Base-by-base conservation (phyloP, 1,140 invertebrate genomes). In the Ditylenchus dipsaci region DNA sequence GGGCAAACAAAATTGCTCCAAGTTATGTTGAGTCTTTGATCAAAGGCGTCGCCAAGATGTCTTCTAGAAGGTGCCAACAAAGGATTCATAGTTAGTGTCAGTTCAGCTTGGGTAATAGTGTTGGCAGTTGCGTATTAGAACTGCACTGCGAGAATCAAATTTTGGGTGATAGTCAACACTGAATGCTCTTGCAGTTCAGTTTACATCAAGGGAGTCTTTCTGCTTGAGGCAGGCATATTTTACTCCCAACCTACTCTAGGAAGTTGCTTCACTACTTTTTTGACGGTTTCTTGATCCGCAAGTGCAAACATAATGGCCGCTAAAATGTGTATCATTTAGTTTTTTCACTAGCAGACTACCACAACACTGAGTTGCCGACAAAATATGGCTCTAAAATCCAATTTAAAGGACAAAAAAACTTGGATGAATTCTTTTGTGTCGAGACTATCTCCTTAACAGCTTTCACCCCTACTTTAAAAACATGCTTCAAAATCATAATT, bases 241-340 rank as follows among this genome's bases (percentile, higher is more conserved):
- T 85, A 97, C 93, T 74, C 95, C 95, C 42, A 98, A 19, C 95
- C 95, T 71, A 98, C 94, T 63, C 93, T 87, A 0, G 96, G 96
- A 73, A 98, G 86, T 0, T 93, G 92, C 86, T 96, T 95, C 83
- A 98, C 95, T n/a, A 69, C 93, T 85, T 95, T 94, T 86, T 96
- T 97, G 77, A 98, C 94, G 42, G 92, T 96, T 47, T 90, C 88
- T 84, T 95, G 92, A 83, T 97, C 94, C 67, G 91, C 89, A 83
- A 99, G 97, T 60, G 94, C 92, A 86, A 99, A 97, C 88, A 99
- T 90, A 76, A 98, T 93, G 23, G 95, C 97, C 38, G 94, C 97
- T 88, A n/a, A n/a, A n/a, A n/a, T n/a, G n/a, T n/a, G n/a, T n/a
- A n/a, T n/a, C n/a, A n/a, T n/a, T n/a, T n/a, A n/a, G n/a, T n/a